A percentile compares a stretch with the other conserved stretches of the same genome.
Conservation (phyloP, 2,113 vertebrate species). For the Ailuropoda melanoleuca region DNA sequence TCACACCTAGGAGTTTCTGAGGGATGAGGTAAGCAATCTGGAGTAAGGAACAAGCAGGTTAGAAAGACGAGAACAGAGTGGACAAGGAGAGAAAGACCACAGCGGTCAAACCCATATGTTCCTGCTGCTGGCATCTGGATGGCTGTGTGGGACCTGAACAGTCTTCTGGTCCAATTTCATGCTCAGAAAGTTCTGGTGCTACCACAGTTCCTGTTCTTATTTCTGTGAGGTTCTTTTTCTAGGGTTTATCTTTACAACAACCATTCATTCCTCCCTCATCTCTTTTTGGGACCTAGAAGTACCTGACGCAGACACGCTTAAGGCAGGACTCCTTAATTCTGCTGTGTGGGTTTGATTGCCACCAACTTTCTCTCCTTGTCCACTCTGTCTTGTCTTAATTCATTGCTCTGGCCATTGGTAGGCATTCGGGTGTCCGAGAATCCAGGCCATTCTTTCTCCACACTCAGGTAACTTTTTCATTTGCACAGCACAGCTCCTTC, state of each 20-base stretch:
- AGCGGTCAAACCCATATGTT: accelerated
- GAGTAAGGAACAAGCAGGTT: neutral
- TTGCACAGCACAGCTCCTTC: neutral
- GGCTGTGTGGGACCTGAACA: neutral
- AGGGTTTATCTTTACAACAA: neutral
- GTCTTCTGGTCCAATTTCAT: neutral
- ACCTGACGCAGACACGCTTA: neutral
- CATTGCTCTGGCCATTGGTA: neutral
- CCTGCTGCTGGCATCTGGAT: neutral
- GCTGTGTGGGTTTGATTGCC: neutral
- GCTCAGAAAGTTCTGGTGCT: neutral
- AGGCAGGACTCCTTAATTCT: neutral
- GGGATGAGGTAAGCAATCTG: neutral
- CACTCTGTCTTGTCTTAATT: neutral
- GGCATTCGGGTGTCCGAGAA: neutral
- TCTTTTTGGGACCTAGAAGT: neutral
- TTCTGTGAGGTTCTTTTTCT: neutral
- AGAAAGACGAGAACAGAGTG: neutral
- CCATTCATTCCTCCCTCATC: neutral
- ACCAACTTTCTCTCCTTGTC: neutral
- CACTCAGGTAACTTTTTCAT: neutral
- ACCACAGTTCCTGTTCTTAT: neutral
- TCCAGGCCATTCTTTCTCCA: neutral
- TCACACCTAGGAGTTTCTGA: neutral
- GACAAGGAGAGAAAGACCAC: neutral